Base-by-base conservation (phyloP, 1,140 invertebrate genomes). In the Macrotrachela quadricornifera region DNA sequence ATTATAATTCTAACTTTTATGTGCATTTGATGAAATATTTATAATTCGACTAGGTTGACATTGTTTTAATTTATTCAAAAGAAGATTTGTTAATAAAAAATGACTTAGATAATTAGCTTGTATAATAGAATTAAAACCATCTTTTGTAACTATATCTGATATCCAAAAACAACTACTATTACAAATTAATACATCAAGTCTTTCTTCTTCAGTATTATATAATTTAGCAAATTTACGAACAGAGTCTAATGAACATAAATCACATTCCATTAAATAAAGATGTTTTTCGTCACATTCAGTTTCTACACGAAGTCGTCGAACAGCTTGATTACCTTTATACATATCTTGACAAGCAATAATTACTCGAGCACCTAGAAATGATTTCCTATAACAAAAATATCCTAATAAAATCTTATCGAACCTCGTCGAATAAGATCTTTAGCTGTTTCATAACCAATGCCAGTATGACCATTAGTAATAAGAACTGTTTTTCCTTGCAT, bases 311-410 rank as follows among this genome's bases (percentile, higher is more conserved):
- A 92, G 86, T 46, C 59, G 57, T 38, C 62, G 61, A 8, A 63
- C 60, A 37, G 64, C 64, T 10, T 54, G 52, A 39, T 64, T 60
- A 4, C 60, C 63, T 36, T 61, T 61, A n/a, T 63, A 59, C 18
- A 78, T 62, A 63, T 78, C 74, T 48, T 81, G 67, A 60, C 81
- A 83, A 1, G 80, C 81, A 66, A 85, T 73, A 47, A 83, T 79
- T 9, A 84, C 76, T 44, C 74, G 73, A 1, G 79, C 80, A 57
- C 76, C 75, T 18, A 21, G 11, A 18, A n/a, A 44, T 15, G 6
- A 15, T 12, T 14, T 40, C 49, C 12, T 3, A 44, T 37, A 10
- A 21, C 10, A 10, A 15, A 46, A 46, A 10, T 12, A 12, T 46
- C 11, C 6, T 2, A 47, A 44, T 3, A 44, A 4, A 44, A 18